A percentile compares a stretch with the other conserved stretches of the same genome.
Conservation (phyloP, 2,888 invertebrate species). For the Machimus rusticus region DNA sequence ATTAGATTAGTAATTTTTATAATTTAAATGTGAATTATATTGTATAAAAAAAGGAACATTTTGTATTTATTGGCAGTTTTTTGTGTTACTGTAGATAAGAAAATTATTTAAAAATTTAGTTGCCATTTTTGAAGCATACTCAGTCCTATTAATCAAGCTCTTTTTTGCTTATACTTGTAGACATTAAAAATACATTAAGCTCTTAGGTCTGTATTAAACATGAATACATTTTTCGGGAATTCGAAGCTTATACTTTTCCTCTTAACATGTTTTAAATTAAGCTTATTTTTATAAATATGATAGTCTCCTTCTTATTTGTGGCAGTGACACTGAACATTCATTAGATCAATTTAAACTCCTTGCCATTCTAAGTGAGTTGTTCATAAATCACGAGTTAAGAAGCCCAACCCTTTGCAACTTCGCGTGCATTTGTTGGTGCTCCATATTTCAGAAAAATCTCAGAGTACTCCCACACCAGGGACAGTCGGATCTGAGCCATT, state of each 20-base stretch:
- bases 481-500: not conserved
- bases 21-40: too few relatives aligned
- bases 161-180: not conserved
- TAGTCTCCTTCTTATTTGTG: not conserved
- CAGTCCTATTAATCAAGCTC: not conserved
- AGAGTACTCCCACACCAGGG: not conserved
- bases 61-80: too few relatives aligned
- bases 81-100: not conserved
- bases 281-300: not conserved
- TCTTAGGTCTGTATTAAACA: not conserved
- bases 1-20: too few relatives aligned
- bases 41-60: too few relatives aligned
- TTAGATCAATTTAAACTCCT: not conserved
- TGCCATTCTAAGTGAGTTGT: not conserved
- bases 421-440: not conserved
- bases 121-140: not conserved
- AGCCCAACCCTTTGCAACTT: not conserved
- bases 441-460: not conserved
- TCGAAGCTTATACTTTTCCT: not conserved
- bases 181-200: not conserved
- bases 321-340: not conserved
- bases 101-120: not conserved
- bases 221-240: not conserved
- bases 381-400: not conserved
- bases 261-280: not conserved